phyloP scores from a whole-genome alignment of 2,797 vertebrate genomes.

The Tarsius wallacei region DNA sequence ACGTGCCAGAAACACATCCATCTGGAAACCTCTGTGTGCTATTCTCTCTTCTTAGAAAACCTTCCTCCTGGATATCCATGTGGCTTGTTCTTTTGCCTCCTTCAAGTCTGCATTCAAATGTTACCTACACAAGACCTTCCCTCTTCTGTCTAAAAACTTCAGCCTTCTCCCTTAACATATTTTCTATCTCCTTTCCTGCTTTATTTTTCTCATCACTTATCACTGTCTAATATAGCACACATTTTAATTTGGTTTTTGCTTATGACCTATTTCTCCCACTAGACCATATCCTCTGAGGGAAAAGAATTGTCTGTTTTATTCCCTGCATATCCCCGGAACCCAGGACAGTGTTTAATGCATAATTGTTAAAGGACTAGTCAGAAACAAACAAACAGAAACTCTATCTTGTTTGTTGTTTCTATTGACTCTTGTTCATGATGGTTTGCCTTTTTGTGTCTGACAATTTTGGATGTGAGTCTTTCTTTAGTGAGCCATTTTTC shows the following conservation, averaged over 20 bases:
- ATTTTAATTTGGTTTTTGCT: neutral
- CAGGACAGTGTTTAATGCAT: neutral
- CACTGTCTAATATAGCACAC: neutral
- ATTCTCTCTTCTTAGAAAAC: neutral
- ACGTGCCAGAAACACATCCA: neutral
- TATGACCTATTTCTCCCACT: neutral
- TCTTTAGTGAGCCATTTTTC: neutral
- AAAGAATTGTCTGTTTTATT: neutral
- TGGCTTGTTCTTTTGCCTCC: neutral
- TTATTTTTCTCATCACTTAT: neutral
- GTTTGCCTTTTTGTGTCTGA: neutral
- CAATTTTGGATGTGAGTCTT: neutral
- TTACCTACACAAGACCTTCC: neutral
- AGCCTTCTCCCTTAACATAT: neutral
- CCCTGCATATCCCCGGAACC: neutral
- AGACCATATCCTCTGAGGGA: neutral
- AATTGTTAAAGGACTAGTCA: neutral
- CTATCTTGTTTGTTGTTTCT: neutral
- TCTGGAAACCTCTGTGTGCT: neutral
- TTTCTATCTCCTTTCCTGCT: neutral
- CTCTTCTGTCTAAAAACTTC: neutral
- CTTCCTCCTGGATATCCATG: neutral
- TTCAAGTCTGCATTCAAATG: neutral
- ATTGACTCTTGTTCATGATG: neutral
- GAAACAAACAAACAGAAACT: neutral